Conservation (phyloP, 2,797 vertebrate genomes). For the Microctenopoma lineatum region DNA sequence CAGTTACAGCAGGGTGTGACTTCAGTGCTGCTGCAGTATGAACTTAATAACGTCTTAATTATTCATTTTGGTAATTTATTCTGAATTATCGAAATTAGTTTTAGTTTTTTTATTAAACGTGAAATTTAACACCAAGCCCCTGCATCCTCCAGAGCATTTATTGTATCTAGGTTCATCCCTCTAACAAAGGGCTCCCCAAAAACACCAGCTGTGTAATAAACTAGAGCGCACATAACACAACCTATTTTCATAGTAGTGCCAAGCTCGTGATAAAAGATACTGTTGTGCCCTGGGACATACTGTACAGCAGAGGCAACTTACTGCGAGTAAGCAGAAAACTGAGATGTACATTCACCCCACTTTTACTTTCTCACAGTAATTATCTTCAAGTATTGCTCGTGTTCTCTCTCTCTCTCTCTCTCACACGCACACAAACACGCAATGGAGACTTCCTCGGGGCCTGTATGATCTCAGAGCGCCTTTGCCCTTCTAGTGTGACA, state of each 20-base stretch:
- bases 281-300: neutral
- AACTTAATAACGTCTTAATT: neutral
- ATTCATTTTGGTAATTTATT: neutral
- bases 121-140: neutral
- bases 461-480: constrained; percentile 57
- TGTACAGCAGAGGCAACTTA: neutral
- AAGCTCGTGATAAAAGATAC: neutral
- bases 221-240: neutral
- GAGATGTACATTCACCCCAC: constrained; percentile 1
- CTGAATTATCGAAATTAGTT: neutral
- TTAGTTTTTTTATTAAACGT: neutral
- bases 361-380: constrained; percentile 26
- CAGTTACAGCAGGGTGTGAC: neutral
- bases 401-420: neutral
- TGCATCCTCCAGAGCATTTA: neutral
- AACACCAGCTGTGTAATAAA: neutral
- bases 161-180: neutral
- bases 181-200: neutral
- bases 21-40: neutral
- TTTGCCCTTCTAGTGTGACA: constrained; percentile 73
- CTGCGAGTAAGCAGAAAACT: constrained; percentile 11
- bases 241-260: too few relatives aligned
- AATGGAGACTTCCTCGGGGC: constrained; percentile 45
- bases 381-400: constrained; percentile 26
- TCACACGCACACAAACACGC: constrained; percentile 1